These are phyloP conservation scores for Cheracebus regulus DNA, from an alignment of 2,797 vertebrate species.

Conservation along the genomic window DNA sequence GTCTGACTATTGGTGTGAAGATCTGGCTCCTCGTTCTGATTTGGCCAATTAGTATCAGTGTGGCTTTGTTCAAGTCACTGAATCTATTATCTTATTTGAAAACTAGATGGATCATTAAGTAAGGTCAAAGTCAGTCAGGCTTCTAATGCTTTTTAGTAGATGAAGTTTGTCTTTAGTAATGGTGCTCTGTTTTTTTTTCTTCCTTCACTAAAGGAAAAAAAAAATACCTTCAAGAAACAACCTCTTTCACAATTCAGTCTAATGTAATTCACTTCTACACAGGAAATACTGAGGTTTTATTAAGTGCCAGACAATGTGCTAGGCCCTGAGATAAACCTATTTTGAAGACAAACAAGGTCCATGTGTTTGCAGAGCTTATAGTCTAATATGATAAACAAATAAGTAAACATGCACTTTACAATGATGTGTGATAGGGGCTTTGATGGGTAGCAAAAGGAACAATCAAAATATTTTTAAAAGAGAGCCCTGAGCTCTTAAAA, in stretches of 20 bases:
- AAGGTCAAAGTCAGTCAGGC: not conserved
- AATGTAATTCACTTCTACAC: not conserved
- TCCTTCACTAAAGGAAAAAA: constrained; percentile 31
- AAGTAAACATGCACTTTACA: not conserved
- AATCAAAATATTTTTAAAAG: not conserved
- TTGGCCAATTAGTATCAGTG: not conserved
- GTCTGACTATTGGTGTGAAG: not conserved
- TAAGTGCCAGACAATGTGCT: not conserved
- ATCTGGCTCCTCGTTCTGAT: not conserved
- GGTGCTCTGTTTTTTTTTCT: not conserved
- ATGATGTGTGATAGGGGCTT: not conserved
- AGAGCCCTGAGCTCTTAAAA: not conserved
- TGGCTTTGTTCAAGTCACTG: not conserved
- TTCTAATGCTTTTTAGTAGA: not conserved
- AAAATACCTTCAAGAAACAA: not conserved
- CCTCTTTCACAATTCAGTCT: not conserved
- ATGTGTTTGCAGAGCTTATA: not conserved
- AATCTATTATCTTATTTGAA: not conserved
- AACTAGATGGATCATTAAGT: not conserved
- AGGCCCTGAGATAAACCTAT: not conserved
- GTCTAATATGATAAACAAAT: not conserved
- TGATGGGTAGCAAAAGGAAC: not conserved
- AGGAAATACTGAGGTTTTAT: not conserved
- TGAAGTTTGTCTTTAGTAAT: not conserved
- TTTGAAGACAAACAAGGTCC: not conserved